Evolutionary conservation across 2,797 vertebrate genomes (phyloP), one percentile per base, ranked within the genome.

Genomic region (Gambusia yucatana): DNA sequence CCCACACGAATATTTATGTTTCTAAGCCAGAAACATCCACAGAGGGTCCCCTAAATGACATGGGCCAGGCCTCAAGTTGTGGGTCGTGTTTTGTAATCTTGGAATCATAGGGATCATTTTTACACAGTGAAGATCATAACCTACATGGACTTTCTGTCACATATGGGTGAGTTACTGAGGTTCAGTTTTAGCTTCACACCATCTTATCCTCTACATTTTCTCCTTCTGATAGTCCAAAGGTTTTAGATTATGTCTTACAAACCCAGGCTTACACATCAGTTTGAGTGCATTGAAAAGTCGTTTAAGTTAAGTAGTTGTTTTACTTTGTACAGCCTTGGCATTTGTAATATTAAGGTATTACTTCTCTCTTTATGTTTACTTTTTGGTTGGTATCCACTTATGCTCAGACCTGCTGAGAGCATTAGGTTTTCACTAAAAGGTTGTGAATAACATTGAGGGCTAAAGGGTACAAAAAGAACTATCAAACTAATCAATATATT

Each of bases 401-500:
- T 72, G 81, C 81, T 85, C 80, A 82, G 77, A 80, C 67, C 65
- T 78, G 52, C 70, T 85, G 84, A 79, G 76, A 88, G 73, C 25
- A 57, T 75, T 77, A 63, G 69, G 90, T 89, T 75, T 93, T 91
- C 87, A 88, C 86, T 93, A 79, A 77, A 63, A 80, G 4, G 59
- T 86, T 91, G 81, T 88, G 85, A 90, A 86, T 90, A 81, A 83
- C 83, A 57, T 50, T 8, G 79, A 50, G 78, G 30, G 46, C 79
- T 76, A 9, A 72, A 83, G 81, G 88, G 79, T 90, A 89, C 84
- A 90, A 80, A 87, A 69, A 43, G 25, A 78, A 87, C 59, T 85
- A 87, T 92, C 85, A 80, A 91, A 93, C 86, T 93, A 92, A 91
- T 92, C 89, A 85, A 81, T 82, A 90, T 76, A 73, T 89, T 94